Evolutionary conservation across 1,140 invertebrate genomes (phyloP).

Genomic region (Aphelenchoides besseyi): DNA sequence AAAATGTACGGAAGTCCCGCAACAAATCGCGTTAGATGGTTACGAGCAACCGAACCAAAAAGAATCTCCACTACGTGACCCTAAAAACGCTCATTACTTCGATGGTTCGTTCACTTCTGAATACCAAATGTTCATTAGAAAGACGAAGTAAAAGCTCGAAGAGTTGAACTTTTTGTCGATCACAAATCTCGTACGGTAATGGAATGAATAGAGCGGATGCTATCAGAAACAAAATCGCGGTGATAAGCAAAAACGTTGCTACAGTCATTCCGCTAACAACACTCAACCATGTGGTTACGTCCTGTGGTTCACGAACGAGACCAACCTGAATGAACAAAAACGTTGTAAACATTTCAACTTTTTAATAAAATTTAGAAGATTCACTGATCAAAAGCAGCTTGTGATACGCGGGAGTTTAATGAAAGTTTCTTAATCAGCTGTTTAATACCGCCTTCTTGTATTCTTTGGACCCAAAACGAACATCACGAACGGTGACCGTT

Average conservation of each 20-base stretch:
- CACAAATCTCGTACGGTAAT: slow-evolving; percentile 50
- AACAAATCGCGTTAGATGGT: slow-evolving; percentile 50
- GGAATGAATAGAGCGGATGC: slow-evolving; percentile 47
- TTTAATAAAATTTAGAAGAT: no score
- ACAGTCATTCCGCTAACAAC: slow-evolving; percentile 39
- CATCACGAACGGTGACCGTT: no score
- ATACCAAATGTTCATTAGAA: slow-evolving; percentile 56
- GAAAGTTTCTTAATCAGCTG: no score
- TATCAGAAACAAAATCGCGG: slow-evolving; percentile 40
- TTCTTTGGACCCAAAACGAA: no score
- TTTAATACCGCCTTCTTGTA: no score
- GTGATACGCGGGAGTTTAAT: no score
- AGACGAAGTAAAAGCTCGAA: slow-evolving; percentile 54
- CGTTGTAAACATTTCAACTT: no score
- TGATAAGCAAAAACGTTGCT: slow-evolving; percentile 36
- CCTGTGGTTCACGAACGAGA: not conserved
- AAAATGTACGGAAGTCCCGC: slow-evolving; percentile 45
- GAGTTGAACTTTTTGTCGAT: slow-evolving; percentile 50
- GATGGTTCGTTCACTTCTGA: not conserved
- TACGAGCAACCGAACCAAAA: slow-evolving; percentile 44
- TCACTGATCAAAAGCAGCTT: no score
- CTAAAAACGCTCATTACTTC: slow-evolving; percentile 21
- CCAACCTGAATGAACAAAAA: slow-evolving; percentile 13
- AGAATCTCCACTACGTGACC: slow-evolving; percentile 51
- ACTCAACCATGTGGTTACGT: slow-evolving; percentile 18